phyloP scores from a whole-genome alignment of 2,888 invertebrate species.

The Zootermopsis nevadensis region DNA sequence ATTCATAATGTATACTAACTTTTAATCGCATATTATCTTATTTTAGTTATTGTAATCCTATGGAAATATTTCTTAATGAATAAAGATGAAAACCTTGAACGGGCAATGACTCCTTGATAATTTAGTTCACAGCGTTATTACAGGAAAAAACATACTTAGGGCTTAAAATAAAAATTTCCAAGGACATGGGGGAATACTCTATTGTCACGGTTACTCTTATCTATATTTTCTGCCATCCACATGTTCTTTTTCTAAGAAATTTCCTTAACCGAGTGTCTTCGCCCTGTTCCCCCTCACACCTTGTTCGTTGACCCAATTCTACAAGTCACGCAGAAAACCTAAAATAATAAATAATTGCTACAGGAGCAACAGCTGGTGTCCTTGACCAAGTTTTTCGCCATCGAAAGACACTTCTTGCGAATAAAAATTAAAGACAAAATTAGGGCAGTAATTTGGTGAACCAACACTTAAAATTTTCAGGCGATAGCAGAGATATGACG shows the following conservation, averaged over 20 bases:
- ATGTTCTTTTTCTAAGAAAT: constrained; percentile 23
- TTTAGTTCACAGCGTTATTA: not conserved
- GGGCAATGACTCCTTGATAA: not conserved
- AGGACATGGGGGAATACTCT: constrained; percentile 8
- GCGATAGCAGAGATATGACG: constrained; percentile 26
- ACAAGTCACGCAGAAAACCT: constrained; percentile 17
- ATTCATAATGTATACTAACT: too few species aligned
- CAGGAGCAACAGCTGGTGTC: constrained; percentile 32
- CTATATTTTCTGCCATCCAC: constrained; percentile 24
- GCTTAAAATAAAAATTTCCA: not conserved
- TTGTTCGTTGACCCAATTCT: constrained; percentile 34
- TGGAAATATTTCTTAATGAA: not conserved
- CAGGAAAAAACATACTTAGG: not conserved
- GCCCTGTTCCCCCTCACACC: not conserved
- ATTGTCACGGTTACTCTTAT: not conserved
- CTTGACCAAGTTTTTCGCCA: constrained; percentile 41
- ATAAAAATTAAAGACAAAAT: constrained; percentile 22
- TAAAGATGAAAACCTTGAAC: not conserved
- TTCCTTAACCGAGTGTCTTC: constrained; percentile 19
- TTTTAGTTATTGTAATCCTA: not conserved
- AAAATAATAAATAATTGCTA: constrained; percentile 22
- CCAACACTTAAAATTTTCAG: constrained; percentile 14
- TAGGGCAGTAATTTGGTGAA: constrained; percentile 29
- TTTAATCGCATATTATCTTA: too few species aligned
- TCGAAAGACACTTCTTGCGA: not conserved